phyloP scores from a whole-genome alignment of 2,797 vertebrate species.

The Ficedula albicollis region DNA sequence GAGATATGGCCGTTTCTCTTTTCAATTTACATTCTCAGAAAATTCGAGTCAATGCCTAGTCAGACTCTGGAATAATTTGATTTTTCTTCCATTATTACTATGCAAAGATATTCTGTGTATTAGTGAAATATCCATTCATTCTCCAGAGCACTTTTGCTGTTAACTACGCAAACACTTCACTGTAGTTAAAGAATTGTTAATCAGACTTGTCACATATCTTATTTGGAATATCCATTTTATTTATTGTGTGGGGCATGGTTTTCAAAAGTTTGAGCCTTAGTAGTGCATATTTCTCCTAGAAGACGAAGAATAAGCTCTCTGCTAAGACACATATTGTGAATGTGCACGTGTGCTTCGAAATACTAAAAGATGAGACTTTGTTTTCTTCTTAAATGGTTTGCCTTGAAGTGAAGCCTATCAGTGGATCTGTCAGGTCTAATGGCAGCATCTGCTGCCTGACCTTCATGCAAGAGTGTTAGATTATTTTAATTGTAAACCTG shows the following conservation, averaged over 20 bases:
- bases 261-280: not conserved
- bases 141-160: not conserved
- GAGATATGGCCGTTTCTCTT: constrained; percentile 47
- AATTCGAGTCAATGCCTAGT: constrained; percentile 55
- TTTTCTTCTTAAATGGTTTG: not conserved
- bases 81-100: constrained; percentile 38
- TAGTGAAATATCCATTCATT: constrained; percentile 8
- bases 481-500: not conserved
- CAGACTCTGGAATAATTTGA: constrained; percentile 61
- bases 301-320: not conserved
- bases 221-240: not conserved
- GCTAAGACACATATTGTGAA: not conserved
- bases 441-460: constrained; percentile 29
- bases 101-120: constrained; percentile 35
- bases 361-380: not conserved
- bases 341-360: not conserved
- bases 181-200: constrained; percentile 7
- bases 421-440: not conserved
- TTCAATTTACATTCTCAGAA: constrained; percentile 63
- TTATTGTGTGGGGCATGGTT: not conserved
- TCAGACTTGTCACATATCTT: not conserved
- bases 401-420: not conserved
- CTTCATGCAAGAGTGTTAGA: not conserved
- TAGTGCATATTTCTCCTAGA: not conserved
- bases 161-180: constrained; percentile 9